These are phyloP conservation scores for Potamarius usumacintae DNA, from an alignment of 2,113 vertebrate species.

Conservation along the genomic window DNA sequence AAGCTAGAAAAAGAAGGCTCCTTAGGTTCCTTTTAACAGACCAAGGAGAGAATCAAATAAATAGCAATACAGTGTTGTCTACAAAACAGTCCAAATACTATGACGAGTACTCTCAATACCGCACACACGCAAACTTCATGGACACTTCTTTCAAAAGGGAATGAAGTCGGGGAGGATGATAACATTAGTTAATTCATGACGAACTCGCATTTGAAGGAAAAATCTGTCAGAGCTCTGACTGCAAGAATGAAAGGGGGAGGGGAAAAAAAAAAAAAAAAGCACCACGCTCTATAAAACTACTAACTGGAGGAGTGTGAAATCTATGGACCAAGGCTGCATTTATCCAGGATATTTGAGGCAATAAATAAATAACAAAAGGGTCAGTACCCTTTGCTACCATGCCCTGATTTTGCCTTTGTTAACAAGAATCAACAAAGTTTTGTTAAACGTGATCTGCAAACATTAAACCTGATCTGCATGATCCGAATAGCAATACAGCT, in stretches of 20 bases:
- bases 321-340: too few relatives aligned
- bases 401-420: background rate
- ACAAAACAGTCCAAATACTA: slow-evolving; percentile 25
- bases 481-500: background rate
- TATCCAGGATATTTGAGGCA: too few relatives aligned
- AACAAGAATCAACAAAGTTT: background rate
- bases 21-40: background rate
- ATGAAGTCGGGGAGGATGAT: background rate
- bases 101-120: slow-evolving; percentile 4
- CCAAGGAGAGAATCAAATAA: slow-evolving; percentile 24
- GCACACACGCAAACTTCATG: background rate
- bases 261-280: background rate
- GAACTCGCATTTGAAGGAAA: background rate
- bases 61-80: slow-evolving; percentile 40
- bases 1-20: background rate
- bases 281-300: background rate
- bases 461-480: background rate
- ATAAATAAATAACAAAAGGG: background rate
- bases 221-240: background rate
- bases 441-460: background rate
- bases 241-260: too few relatives aligned
- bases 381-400: background rate
- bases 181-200: background rate
- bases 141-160: background rate
- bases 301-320: background rate